Base-by-base conservation (phyloP, 2,888 invertebrate genomes). In the Ommatoiulus sabulosus region DNA sequence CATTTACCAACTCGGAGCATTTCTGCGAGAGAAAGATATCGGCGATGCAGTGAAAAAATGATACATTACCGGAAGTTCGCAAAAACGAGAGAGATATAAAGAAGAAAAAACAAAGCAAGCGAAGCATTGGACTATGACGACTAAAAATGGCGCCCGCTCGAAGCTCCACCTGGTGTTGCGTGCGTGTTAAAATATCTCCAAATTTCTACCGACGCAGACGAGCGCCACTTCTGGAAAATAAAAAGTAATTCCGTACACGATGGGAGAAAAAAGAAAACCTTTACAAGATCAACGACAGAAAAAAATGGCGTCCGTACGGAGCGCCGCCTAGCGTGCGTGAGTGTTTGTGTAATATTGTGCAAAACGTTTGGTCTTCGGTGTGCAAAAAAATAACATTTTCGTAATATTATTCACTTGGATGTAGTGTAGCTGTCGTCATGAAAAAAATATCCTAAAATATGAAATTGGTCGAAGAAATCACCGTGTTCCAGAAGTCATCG, bases 291-390 rank as follows among this genome's bases (percentile, higher is more conserved):
- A 35, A 35, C 80, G 35, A 43, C 80, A 24, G 24, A 72, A 80
- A 35, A 80, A 80, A 80, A 80, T 80, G 80, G 80, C 80, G 80
- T 80, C 80, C 80, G 80, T 43, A 24, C 12, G 35, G 35, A 80
- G 80, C 80, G 80, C 80, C 80, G 15, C 80, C 80, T 43, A 43
- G 80, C 80, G 80, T 80, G 80, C 80, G 80, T 80, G 80, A 80
- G 80, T 80, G 80, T 80, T 12, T 35, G 80, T 80, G 80, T 80
- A 80, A 80, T 80, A 80, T 80, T 80, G 80, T 80, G 80, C 80
- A 80, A 80, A 80, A 43, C 80, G 80, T 80, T 80, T 80, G 80
- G 80, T 80, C 80, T 80, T 80, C 80, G 80, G 80, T 80, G 80
- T 80, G 80, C 80, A 35, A 80, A 80, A 63, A 80, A 80, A 35